These are phyloP conservation scores for Leuciscus waleckii DNA, from an alignment of 2,797 vertebrate genomes.

Conservation along the genomic window DNA sequence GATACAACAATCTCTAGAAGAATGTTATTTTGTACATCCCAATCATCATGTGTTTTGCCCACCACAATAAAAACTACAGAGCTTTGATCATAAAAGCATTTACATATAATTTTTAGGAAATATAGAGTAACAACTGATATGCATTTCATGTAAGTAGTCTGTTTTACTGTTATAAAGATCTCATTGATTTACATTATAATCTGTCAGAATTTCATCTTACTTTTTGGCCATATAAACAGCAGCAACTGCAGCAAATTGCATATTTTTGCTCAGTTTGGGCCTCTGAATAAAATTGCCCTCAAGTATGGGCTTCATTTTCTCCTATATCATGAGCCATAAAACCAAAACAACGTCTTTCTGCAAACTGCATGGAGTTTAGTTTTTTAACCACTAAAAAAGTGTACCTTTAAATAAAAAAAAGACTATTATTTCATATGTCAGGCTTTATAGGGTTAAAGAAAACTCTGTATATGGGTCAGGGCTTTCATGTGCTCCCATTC, in stretches of 20 bases:
- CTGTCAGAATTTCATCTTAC: too few relatives aligned
- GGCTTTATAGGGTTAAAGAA: constrained; percentile 3
- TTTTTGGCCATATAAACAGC: not conserved
- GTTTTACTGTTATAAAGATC: not conserved
- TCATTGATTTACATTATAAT: not conserved
- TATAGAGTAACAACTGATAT: not conserved
- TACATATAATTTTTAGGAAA: not conserved
- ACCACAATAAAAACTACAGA: not conserved
- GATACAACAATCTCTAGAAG: not conserved
- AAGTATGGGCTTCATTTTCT: not conserved
- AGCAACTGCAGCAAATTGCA: not conserved
- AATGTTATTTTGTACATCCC: not conserved
- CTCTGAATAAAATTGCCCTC: not conserved
- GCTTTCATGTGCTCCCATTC: constrained; percentile 43
- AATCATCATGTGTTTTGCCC: not conserved
- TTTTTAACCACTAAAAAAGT: too few relatives aligned
- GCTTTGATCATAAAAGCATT: not conserved
- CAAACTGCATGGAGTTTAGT: too few relatives aligned
- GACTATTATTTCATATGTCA: not conserved
- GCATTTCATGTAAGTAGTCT: not conserved
- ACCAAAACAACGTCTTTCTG: too few relatives aligned
- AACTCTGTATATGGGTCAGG: constrained; percentile 3
- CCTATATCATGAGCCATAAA: not conserved
- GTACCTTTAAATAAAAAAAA: too few relatives aligned
- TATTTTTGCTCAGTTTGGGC: too few relatives aligned